phyloP scores from a whole-genome alignment of 2,113 vertebrate genomes.

The Sturnus vulgaris region DNA sequence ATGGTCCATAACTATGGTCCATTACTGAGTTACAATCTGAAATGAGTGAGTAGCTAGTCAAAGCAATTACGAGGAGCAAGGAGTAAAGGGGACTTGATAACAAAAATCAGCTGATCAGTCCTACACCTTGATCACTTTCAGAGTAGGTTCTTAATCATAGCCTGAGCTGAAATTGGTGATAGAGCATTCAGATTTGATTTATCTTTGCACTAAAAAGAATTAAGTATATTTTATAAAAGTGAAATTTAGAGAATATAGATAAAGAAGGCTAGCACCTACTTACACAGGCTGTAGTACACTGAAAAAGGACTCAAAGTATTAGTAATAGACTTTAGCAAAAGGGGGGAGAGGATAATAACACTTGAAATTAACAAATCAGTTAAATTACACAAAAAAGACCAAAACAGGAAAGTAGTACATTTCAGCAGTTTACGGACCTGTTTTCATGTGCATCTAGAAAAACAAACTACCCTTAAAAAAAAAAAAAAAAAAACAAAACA shows the following conservation, averaged over 20 bases:
- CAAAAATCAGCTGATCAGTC: neutral
- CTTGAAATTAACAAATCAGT: neutral
- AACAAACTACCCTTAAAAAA: neutral
- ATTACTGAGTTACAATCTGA: neutral
- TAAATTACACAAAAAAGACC: neutral
- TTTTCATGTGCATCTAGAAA: neutral
- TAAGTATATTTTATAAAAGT: neutral
- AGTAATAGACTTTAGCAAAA: neutral
- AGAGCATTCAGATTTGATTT: neutral
- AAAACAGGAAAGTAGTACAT: neutral
- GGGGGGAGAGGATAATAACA: neutral
- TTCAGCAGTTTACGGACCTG: neutral
- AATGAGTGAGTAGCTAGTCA: neutral
- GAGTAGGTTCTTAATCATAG: neutral
- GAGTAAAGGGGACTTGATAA: neutral
- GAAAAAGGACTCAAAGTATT: neutral
- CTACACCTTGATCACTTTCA: neutral
- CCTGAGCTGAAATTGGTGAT: neutral
- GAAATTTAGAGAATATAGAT: neutral
- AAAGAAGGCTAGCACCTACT: neutral
- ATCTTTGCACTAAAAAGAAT: neutral
- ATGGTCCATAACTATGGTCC: neutral
- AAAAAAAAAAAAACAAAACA: no score
- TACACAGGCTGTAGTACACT: neutral
- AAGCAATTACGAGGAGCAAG: neutral